phyloP scores from a whole-genome alignment of 2,888 invertebrate genomes.

The Plebejus melissa region DNA sequence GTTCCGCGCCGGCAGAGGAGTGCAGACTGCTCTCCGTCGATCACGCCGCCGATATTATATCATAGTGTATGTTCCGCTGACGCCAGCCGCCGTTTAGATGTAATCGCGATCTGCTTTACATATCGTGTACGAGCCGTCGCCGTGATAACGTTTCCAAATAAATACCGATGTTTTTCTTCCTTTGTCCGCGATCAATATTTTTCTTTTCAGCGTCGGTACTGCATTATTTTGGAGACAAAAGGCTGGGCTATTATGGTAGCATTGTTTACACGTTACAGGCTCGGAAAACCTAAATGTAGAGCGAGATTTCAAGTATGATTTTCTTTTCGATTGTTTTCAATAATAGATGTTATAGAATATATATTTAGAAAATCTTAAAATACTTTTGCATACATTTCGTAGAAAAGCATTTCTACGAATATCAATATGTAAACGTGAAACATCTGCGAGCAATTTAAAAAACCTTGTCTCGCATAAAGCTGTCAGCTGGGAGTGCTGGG shows the following conservation, averaged over 20 bases:
- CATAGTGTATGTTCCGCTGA: neutral
- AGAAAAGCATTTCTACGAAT: neutral
- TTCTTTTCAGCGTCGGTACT: neutral
- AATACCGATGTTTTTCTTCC: neutral
- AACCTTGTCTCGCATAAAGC: neutral
- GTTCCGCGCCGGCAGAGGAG: neutral
- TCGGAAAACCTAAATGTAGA: neutral
- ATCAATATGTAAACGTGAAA: neutral
- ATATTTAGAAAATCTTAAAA: no score
- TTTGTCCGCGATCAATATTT: neutral
- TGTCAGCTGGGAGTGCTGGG: neutral
- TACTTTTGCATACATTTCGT: no score
- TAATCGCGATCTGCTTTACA: constrained; percentile 11
- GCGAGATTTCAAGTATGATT: neutral
- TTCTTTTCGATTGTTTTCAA: no score
- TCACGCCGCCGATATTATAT: neutral
- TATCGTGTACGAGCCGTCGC: neutral
- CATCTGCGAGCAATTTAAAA: neutral
- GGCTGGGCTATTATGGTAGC: neutral
- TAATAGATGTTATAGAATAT: no score
- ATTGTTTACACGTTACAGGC: neutral
- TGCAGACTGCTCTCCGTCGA: neutral
- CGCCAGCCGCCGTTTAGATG: neutral
- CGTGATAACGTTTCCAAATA: neutral
- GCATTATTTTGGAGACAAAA: neutral